phyloP scores from a whole-genome alignment of 2,113 vertebrate genomes.

The Neolamprologus caudopunctatus region DNA sequence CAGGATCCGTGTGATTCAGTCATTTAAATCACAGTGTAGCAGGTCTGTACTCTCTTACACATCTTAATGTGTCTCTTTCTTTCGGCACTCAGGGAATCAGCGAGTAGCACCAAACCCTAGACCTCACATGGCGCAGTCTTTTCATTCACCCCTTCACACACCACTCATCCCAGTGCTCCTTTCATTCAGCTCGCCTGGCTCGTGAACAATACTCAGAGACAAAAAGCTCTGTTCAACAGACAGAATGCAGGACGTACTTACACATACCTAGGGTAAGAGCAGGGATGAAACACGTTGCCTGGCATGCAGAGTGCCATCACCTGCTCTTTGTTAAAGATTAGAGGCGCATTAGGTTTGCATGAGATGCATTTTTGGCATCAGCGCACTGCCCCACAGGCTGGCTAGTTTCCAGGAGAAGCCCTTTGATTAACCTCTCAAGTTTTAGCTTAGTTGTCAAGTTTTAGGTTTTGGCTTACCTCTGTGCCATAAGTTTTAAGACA shows the following conservation, averaged over 20 bases:
- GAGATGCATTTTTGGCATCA: not conserved
- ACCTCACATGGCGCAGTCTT: constrained; percentile 18
- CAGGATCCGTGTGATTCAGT: not conserved
- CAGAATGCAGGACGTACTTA: not conserved
- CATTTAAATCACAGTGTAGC: not conserved
- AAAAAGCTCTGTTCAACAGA: not conserved
- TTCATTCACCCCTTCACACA: constrained; percentile 16
- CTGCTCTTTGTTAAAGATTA: not conserved
- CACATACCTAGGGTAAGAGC: not conserved
- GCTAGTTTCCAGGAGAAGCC: not conserved
- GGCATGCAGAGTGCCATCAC: not conserved
- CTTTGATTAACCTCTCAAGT: not conserved
- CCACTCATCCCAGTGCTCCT: constrained; percentile 1
- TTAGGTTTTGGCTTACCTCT: not conserved
- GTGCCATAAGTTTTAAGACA: not conserved
- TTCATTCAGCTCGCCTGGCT: constrained; percentile 37
- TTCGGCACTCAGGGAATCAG: not conserved
- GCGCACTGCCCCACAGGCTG: not conserved
- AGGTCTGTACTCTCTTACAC: not conserved
- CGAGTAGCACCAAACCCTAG: not conserved
- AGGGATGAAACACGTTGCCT: not conserved
- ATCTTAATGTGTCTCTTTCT: not conserved
- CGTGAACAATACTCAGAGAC: not conserved
- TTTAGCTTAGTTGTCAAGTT: not conserved
- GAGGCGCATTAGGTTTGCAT: not conserved